Percentiles rank a stretch among this genome's conserved stretches.
Conservation (phyloP, 1,140 invertebrate genomes). For the Plodia interpunctella region DNA sequence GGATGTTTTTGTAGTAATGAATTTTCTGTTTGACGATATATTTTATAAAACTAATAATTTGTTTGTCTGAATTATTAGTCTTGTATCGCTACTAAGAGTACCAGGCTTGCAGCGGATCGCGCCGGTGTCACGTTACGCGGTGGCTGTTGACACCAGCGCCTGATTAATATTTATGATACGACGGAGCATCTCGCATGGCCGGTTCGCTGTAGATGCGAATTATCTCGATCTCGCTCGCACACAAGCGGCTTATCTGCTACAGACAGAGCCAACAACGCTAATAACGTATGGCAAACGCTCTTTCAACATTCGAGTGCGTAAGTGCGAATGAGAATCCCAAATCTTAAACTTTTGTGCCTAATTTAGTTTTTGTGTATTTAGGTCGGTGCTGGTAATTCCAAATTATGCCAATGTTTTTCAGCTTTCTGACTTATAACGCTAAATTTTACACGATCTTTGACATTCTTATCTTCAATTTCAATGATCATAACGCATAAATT, state of each 20-base stretch:
- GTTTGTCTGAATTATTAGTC: conserved; percentile 34
- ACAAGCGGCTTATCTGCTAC: conserved; percentile 23
- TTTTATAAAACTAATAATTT: not conserved
- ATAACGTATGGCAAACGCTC: conserved; percentile 51
- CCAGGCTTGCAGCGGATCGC: conserved; percentile 68
- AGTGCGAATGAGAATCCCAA: conserved; percentile 71
- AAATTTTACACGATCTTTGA: not conserved
- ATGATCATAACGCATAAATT: too few species aligned
- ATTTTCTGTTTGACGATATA: not conserved
- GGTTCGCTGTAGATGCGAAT: conserved; percentile 71
- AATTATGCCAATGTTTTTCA: conserved; percentile 28
- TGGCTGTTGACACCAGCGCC: conserved; percentile 76
- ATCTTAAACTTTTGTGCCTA: conserved; percentile 51
- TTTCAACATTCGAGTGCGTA: conserved; percentile 58
- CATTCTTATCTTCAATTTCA: too few species aligned
- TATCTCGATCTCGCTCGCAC: conserved; percentile 52
- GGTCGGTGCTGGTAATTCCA: conserved; percentile 9
- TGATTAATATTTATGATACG: conserved; percentile 77
- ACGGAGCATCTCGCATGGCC: conserved; percentile 74
- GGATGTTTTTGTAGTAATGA: too few species aligned
- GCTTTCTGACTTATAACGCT: not conserved
- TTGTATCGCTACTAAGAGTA: conserved; percentile 53
- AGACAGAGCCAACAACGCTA: conserved; percentile 44
- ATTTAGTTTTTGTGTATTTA: conserved; percentile 24
- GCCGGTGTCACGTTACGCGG: conserved; percentile 73